A percentile compares a stretch with the other conserved stretches of the same genome.
Evolutionary conservation across 2,113 vertebrate species (phyloP).

Genomic region (Mesoclemmys tuberculata): DNA sequence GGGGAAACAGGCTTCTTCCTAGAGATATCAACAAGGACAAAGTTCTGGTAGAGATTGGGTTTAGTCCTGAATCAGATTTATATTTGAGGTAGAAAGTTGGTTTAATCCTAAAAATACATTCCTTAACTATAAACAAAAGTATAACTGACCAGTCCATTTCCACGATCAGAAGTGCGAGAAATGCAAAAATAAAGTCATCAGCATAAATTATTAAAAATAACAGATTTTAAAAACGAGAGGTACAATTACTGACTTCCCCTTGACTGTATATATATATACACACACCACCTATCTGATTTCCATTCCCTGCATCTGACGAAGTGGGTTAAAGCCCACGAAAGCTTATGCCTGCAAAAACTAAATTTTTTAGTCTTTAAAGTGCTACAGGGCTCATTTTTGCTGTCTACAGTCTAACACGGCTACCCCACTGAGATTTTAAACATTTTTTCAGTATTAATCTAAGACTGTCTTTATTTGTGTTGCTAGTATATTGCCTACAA

Average conservation of each 20-base stretch:
- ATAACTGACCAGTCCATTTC: rapidly evolving
- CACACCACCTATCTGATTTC: too few relatives aligned
- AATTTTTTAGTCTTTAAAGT: too few relatives aligned
- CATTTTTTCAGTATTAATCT: not conserved
- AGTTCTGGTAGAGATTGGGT: not conserved
- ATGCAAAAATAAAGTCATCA: not conserved
- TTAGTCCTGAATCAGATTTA: not conserved
- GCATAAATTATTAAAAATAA: not conserved
- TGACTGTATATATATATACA: too few relatives aligned
- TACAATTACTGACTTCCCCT: too few relatives aligned
- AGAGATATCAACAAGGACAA: not conserved
- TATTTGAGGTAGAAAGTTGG: not conserved
- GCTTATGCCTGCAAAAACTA: too few relatives aligned
- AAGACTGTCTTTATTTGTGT: not conserved
- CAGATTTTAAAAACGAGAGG: too few relatives aligned
- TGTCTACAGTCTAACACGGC: too few relatives aligned
- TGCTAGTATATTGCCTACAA: not conserved
- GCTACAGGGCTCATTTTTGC: too few relatives aligned
- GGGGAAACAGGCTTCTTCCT: not conserved
- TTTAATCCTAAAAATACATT: not conserved
- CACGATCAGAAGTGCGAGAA: rapidly evolving
- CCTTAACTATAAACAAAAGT: not conserved
- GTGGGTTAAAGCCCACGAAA: too few relatives aligned
- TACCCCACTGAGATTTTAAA: rapidly evolving
- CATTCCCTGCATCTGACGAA: too few relatives aligned